Base-by-base conservation (phyloP, 2,888 invertebrate species). In the Taenaris catops region DNA sequence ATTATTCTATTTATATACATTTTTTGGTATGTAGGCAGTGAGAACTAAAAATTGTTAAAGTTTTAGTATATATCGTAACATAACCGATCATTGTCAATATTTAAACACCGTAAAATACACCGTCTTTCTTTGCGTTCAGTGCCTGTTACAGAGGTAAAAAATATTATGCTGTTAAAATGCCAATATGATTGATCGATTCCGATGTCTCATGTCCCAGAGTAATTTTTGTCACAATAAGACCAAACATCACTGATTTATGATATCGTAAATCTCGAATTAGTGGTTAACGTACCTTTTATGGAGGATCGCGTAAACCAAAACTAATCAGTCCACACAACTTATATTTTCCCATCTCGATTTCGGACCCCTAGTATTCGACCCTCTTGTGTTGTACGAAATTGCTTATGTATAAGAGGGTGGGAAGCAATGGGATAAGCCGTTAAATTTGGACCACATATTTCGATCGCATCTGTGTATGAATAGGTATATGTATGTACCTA, bases 191-290 rank as follows among this genome's bases (percentile, higher is more conserved):
- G 31, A 40, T 32, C 6, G 19, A 11, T 18, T 14, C 24, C 19
- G 19, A 35, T 34, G 35, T 34, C 27, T 19, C 24, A 29, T 40
- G 21, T 44, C 27, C 37, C 31, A 28, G 19, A 41, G 43, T 42
- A 24, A 25, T 31, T 49, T 46, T 58, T 60, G 63, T 65, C 62
- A 62, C 66, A 68, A 65, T 59, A 61, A 47, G 37, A 41, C 53
- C 58, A 68, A 72, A 71, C 68, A 68, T 51, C 53, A 53, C 49
- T 68, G 64, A 78, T 79, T 79, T 80, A 80, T 61, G 70, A 59
- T 53, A 51, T 50, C 57, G 55, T 78, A 76, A 74, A 78, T 78
- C 63, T 65, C 58, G 63, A 72, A 78, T 78, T 75, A 74, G 76
- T 56, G 55, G 54, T 61, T 63, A 57, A 67, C 52, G 58, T 41